These are phyloP conservation scores for Ambastaia sidthimunki DNA, from an alignment of 2,797 vertebrate species.

Conservation along the genomic window DNA sequence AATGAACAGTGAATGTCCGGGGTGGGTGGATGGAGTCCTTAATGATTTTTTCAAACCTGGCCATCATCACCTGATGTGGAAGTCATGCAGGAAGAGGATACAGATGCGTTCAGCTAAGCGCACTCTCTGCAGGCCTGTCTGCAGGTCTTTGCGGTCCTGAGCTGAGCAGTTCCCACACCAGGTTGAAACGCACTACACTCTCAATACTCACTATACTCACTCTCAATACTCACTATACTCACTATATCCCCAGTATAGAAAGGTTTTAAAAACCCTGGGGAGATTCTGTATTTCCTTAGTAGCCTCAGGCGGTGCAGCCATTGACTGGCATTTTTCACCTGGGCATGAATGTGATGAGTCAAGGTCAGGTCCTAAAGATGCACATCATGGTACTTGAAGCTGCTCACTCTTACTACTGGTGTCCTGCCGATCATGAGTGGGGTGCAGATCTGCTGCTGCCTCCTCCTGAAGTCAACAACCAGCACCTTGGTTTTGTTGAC, in stretches of 20 bases:
- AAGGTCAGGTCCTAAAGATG: neutral
- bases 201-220: no score
- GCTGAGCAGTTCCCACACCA: no score
- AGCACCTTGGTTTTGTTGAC: neutral
- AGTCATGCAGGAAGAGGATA: no score
- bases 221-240: neutral
- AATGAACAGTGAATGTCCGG: no score
- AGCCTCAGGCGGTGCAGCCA: neutral
- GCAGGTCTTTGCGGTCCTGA: no score
- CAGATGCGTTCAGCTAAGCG: no score
- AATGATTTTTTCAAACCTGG: no score
- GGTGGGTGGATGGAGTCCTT: no score
- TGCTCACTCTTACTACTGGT: neutral
- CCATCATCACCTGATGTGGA: no score
- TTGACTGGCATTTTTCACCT: neutral
- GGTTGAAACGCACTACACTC: no score
- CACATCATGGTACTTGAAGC: neutral
- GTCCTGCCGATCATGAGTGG: neutral
- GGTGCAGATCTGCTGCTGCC: neutral
- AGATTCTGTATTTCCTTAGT: neutral
- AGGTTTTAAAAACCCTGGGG: neutral
- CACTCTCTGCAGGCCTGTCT: no score
- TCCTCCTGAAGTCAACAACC: constrained; percentile 1
- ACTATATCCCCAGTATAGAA: neutral
- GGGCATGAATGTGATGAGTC: neutral